These are phyloP conservation scores for Cyprinodon brontotheroides DNA, from an alignment of 2,113 vertebrate species.

Conservation along the genomic window DNA sequence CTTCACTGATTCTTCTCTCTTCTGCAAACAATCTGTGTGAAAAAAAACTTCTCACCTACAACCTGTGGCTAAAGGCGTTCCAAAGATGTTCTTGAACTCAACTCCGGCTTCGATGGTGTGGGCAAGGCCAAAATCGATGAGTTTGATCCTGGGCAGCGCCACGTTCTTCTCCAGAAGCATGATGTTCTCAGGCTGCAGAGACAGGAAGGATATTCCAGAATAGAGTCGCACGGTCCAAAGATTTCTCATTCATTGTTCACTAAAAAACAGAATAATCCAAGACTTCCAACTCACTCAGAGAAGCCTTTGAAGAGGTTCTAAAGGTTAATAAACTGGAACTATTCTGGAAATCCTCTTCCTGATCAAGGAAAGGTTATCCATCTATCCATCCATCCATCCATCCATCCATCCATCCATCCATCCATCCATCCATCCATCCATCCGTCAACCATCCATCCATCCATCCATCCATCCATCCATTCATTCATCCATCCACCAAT, in stretches of 20 bases:
- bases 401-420: too few species aligned
- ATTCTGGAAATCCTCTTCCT: too few species aligned
- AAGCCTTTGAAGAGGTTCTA: too few species aligned
- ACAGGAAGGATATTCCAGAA: neutral
- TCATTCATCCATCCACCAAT: too few species aligned
- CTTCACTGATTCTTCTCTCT: too few species aligned
- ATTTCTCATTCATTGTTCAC: neutral
- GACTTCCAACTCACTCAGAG: too few species aligned
- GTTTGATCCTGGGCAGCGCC: constrained; percentile 90
- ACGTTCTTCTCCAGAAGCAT: constrained; percentile 95
- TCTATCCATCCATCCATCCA: too few species aligned
- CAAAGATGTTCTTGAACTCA: constrained; percentile 98
- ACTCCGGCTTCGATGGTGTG: constrained; percentile 96
- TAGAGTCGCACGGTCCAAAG: neutral
- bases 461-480: too few species aligned
- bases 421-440: too few species aligned
- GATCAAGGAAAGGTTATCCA: too few species aligned
- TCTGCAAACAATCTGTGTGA: neutral
- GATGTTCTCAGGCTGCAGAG: constrained; percentile 94
- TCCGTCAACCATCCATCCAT: too few species aligned
- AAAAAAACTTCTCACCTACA: constrained; percentile 83
- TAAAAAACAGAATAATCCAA: neutral
- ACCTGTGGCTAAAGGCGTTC: constrained; percentile 98
- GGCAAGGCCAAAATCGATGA: constrained; percentile 96
- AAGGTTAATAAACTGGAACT: too few species aligned